Evolutionary conservation across 2,888 invertebrate genomes (phyloP).

Genomic region (Diarsia dahlii): DNA sequence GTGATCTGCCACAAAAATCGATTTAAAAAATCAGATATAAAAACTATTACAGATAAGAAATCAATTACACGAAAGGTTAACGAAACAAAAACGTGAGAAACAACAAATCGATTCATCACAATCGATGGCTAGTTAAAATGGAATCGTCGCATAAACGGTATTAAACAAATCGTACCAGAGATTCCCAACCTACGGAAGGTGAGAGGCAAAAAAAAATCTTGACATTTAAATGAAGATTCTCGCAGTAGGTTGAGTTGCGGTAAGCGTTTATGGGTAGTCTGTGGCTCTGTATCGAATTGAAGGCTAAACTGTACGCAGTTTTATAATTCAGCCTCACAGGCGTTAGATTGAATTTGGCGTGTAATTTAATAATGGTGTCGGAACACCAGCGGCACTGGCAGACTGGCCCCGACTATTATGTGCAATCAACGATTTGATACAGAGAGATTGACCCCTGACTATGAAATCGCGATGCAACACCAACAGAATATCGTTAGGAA

Average conservation of each 20-base stretch:
- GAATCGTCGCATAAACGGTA: conserved; percentile 83
- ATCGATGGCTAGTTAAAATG: conserved; percentile 85
- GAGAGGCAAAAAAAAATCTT: conserved; percentile 73
- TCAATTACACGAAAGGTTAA: conserved; percentile 85
- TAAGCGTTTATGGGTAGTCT: conserved; percentile 69
- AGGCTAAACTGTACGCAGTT: conserved; percentile 78
- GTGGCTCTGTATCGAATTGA: conserved; percentile 78
- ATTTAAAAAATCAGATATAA: conserved; percentile 71
- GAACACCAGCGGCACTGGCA: conserved; percentile 88
- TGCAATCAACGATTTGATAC: conserved; percentile 86
- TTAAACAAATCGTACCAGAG: conserved; percentile 84
- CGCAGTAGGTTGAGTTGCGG: conserved; percentile 67
- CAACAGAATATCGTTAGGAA: conserved; percentile 68
- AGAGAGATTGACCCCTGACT: conserved; percentile 81
- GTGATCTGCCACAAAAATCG: conserved; percentile 61
- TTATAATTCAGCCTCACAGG: conserved; percentile 78
- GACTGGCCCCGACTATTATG: conserved; percentile 81
- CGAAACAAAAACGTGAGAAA: conserved; percentile 89
- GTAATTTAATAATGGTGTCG: conserved; percentile 87
- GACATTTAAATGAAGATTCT: conserved; percentile 62
- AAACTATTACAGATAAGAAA: conserved; percentile 81
- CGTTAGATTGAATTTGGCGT: conserved; percentile 83
- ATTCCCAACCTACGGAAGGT: conserved; percentile 72
- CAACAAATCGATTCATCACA: conserved; percentile 79
- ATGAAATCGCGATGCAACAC: conserved; percentile 73